Conservation (phyloP, 1,140 invertebrate genomes). For the Drusus annulatus region DNA sequence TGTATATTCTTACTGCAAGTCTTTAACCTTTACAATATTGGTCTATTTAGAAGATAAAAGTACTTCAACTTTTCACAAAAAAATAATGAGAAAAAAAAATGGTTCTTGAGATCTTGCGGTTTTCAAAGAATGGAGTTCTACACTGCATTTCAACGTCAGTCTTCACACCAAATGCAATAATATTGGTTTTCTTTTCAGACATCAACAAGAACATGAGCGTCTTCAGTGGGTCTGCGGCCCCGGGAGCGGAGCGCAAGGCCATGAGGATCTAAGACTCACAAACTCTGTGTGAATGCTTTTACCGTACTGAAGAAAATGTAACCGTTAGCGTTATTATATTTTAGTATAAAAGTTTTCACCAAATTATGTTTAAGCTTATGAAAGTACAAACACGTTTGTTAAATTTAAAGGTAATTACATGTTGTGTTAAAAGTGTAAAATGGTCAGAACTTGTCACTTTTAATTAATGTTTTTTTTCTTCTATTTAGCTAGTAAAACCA, state of each 20-base stretch:
- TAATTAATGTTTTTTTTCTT: neutral
- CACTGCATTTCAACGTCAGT: no score
- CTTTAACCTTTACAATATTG: no score
- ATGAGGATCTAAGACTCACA: constrained; percentile 39
- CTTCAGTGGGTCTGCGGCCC: constrained; percentile 48
- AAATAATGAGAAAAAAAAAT: no score
- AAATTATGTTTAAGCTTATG: neutral
- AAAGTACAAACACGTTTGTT: neutral
- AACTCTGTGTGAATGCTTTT: constrained; percentile 12
- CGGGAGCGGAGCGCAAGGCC: constrained; percentile 46
- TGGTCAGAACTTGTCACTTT: constrained; percentile 37
- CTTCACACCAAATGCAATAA: neutral
- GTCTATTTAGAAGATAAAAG: no score
- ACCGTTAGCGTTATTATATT: constrained; percentile 1
- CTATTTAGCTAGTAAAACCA: no score
- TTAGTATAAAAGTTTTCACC: no score
- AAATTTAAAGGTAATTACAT: neutral
- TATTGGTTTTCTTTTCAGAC: constrained; percentile 41
- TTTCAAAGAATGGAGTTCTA: no score
- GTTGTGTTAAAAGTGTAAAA: neutral
- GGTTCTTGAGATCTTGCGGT: no score
- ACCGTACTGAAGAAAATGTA: neutral
- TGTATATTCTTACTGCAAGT: no score
- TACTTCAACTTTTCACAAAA: no score
- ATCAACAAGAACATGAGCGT: constrained; percentile 46